These are phyloP conservation scores for Carlito syrichta DNA, from an alignment of 2,113 vertebrate genomes.

Conservation along the genomic window DNA sequence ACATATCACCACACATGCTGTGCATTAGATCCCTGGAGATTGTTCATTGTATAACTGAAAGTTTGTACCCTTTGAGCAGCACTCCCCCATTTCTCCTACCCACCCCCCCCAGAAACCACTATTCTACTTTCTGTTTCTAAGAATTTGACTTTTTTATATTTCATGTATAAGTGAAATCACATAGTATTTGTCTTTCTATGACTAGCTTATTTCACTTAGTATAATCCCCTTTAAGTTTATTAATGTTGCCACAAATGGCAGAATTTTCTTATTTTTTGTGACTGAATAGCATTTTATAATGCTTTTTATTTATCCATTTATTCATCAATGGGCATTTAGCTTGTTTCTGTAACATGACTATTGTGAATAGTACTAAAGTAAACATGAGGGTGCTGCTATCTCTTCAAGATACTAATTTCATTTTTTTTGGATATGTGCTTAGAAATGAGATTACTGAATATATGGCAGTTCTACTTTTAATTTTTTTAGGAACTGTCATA, in stretches of 20 bases:
- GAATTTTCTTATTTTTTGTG: background rate
- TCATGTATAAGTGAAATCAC: background rate
- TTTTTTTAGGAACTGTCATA: no score
- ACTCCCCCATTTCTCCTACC: background rate
- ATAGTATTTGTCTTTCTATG: background rate
- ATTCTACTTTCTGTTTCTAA: background rate
- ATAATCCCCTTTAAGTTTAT: background rate
- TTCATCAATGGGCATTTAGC: background rate
- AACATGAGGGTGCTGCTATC: background rate
- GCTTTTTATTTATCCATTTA: background rate
- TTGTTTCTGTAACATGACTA: background rate
- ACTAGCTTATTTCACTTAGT: background rate
- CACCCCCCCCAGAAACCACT: background rate
- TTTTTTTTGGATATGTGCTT: no score
- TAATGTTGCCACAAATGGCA: background rate
- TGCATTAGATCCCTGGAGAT: background rate
- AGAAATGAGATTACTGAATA: no score
- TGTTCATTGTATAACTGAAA: background rate
- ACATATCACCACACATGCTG: background rate
- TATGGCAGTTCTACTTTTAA: no score
- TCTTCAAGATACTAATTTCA: background rate
- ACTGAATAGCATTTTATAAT: background rate
- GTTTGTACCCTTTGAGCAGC: background rate
- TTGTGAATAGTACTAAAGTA: background rate
- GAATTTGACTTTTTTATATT: background rate